Evolutionary conservation across 2,113 vertebrate species (phyloP).

Genomic region (Bambusicola thoracicus): DNA sequence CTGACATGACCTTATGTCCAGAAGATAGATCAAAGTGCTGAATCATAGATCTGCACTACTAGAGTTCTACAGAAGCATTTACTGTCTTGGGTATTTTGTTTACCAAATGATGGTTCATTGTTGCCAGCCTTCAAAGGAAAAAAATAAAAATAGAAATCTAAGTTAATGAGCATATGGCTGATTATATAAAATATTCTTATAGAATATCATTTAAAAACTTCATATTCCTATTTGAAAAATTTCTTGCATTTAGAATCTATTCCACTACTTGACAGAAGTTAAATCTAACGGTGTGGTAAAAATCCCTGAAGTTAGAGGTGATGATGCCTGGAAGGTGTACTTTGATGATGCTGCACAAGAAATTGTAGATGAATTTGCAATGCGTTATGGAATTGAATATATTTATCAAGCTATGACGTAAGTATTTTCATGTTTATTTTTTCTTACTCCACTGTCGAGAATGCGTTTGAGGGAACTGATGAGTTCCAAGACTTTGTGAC

Average conservation of each 20-base stretch:
- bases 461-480: not conserved
- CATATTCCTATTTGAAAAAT: not conserved
- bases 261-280: constrained; percentile 94
- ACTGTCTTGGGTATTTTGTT: not conserved
- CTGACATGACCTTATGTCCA: not conserved
- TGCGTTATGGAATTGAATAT: constrained; percentile 96
- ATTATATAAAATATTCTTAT: not conserved
- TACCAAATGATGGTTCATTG: not conserved
- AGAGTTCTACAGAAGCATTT: not conserved
- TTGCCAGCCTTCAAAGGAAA: not conserved
- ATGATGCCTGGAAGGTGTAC: constrained; percentile 98
- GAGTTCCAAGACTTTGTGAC: not conserved
- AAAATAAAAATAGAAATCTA: not conserved
- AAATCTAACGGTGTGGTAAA: constrained; percentile 89
- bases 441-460: not conserved
- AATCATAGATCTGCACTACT: not conserved
- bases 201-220: not conserved
- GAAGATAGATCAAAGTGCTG: not conserved
- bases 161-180: not conserved
- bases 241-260: constrained; percentile 86
- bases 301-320: constrained; percentile 93
- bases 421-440: constrained; percentile 59
- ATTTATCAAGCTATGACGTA: constrained; percentile 99
- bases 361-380: constrained; percentile 98
- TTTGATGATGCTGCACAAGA: constrained; percentile 94